These are phyloP conservation scores for Spicauda simplicius DNA, from an alignment of 2,888 invertebrate species.

Conservation along the genomic window DNA sequence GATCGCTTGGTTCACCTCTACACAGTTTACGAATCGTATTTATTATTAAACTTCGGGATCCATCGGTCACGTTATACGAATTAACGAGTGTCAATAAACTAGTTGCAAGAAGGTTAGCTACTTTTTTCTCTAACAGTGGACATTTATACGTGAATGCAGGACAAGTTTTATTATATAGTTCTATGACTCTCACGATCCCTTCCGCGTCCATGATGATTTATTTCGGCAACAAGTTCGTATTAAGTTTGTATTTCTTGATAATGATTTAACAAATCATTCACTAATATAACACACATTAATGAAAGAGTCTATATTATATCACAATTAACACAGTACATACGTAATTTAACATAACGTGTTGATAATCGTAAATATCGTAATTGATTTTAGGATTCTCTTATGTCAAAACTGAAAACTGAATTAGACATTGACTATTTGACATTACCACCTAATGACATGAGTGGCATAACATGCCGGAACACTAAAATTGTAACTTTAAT, in stretches of 20 bases:
- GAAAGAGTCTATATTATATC: too few species aligned
- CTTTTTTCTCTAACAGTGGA: conserved; percentile 66
- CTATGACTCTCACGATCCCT: conserved; percentile 66
- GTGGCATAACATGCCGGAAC: too few species aligned
- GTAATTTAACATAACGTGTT: too few species aligned
- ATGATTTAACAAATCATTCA: too few species aligned
- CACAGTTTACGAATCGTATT: conserved; percentile 69
- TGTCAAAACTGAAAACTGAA: too few species aligned
- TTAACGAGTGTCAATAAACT: conserved; percentile 69
- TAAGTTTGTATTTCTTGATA: background rate
- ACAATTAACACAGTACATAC: too few species aligned
- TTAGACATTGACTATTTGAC: too few species aligned
- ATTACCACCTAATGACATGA: too few species aligned
- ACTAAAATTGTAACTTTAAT: too few species aligned
- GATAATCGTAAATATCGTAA: too few species aligned
- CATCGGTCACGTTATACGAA: conserved; percentile 55
- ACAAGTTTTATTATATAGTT: conserved; percentile 55
- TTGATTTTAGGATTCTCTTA: too few species aligned
- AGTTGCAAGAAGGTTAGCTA: conserved; percentile 63
- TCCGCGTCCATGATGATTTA: conserved; percentile 63
- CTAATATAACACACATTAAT: too few species aligned
- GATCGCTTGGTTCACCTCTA: conserved; percentile 59
- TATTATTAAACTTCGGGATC: conserved; percentile 59
- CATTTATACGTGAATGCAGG: conserved; percentile 65
- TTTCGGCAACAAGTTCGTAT: background rate